Percentiles rank a stretch among this genome's conserved stretches.
Conservation (phyloP, 2,797 vertebrate species). For the Scyliorhinus canicula region DNA sequence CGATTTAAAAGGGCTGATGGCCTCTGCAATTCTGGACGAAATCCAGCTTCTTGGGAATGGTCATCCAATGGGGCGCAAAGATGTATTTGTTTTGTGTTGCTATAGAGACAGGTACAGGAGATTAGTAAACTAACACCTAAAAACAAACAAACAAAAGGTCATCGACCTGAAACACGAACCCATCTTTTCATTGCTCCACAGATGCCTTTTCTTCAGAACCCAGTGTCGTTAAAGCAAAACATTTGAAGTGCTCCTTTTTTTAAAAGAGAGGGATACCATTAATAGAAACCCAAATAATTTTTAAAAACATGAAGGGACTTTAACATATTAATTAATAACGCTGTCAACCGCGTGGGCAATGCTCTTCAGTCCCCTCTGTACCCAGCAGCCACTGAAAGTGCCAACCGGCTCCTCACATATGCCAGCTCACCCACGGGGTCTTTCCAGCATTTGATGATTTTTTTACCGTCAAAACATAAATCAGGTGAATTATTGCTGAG, state of each 20-base stretch:
- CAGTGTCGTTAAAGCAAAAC: background rate
- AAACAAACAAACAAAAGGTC: background rate
- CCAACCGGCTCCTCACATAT: background rate
- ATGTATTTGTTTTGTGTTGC: slow-evolving; percentile 15
- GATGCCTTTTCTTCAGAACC: background rate
- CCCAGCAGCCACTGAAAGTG: background rate
- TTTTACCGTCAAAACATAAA: background rate
- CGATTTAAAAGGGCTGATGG: background rate
- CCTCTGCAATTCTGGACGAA: background rate
- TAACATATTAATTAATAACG: background rate
- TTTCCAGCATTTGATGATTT: background rate
- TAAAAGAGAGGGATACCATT: background rate
- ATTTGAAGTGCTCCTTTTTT: background rate
- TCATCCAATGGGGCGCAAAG: background rate
- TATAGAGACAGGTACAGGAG: background rate
- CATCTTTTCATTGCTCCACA: background rate
- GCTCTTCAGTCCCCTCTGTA: background rate
- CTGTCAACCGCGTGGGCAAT: no score
- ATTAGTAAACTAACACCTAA: background rate
- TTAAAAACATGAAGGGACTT: background rate
- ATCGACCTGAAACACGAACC: background rate
- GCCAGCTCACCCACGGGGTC: background rate
- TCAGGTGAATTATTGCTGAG: background rate
- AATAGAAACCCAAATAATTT: background rate
- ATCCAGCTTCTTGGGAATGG: background rate